These are phyloP conservation scores for Electrona antarctica DNA, from an alignment of 2,113 vertebrate species.

Conservation along the genomic window DNA sequence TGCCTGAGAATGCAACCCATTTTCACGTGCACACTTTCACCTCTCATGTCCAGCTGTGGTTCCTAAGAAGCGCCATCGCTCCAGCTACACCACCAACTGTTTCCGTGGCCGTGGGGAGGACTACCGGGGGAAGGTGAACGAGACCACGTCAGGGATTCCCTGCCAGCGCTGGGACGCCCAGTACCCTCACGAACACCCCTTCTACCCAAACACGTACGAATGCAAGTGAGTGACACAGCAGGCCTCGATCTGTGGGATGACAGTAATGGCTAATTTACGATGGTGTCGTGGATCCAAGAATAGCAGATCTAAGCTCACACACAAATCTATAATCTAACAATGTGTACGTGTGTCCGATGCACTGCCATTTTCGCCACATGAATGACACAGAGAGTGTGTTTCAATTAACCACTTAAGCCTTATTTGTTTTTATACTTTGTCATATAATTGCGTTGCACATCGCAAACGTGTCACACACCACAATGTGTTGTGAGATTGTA, in stretches of 20 bases:
- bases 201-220: conserved; percentile 87
- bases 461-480: too few species aligned
- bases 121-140: conserved; percentile 87
- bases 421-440: too few species aligned
- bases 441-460: too few species aligned
- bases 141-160: conserved; percentile 86
- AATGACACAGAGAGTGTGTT: too few species aligned
- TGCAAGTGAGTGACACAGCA: conserved; percentile 86
- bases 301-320: neutral
- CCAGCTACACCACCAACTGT: conserved; percentile 81
- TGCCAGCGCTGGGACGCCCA: conserved; percentile 95
- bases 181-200: conserved; percentile 87
- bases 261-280: neutral
- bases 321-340: too few species aligned
- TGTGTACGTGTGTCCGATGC: too few species aligned
- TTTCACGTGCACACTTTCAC: too few species aligned
- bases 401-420: too few species aligned
- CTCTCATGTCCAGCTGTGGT: conserved; percentile 62
- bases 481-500: too few species aligned
- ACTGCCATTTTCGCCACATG: too few species aligned
- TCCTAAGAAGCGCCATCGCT: conserved; percentile 72
- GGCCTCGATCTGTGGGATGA: neutral
- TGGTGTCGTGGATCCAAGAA: neutral
- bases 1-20: too few species aligned
- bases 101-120: conserved; percentile 89